Conservation (phyloP, 2,888 invertebrate species). For the Clunio marinus region DNA sequence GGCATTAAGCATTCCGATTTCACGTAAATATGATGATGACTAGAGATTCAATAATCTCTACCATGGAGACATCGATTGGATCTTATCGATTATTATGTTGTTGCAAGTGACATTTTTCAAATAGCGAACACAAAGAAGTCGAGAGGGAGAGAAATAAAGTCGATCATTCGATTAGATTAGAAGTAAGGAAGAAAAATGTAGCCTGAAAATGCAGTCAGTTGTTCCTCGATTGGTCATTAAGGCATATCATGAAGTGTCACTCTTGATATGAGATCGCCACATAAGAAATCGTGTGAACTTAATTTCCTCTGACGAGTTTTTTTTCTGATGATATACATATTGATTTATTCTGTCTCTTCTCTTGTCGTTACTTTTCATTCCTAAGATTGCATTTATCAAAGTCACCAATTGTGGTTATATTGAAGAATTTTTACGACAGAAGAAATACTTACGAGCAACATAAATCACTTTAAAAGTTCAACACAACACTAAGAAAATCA, state of each 20-base stretch:
- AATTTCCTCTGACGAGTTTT: slow-evolving; percentile 22
- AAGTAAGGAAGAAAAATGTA: too few relatives aligned
- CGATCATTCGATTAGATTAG: too few relatives aligned
- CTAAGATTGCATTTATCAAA: too few relatives aligned
- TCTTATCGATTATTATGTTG: slow-evolving; percentile 10
- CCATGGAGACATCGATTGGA: too few relatives aligned
- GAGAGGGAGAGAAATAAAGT: background rate
- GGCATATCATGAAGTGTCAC: background rate
- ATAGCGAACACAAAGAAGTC: background rate
- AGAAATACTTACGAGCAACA: slow-evolving; percentile 9
- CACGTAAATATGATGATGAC: background rate
- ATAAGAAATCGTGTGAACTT: slow-evolving; percentile 23
- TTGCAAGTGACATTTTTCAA: background rate
- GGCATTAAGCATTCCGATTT: slow-evolving; percentile 7
- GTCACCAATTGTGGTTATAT: too few relatives aligned
- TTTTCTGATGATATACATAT: background rate
- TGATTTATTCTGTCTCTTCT: too few relatives aligned
- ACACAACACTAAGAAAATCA: background rate
- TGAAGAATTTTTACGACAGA: too few relatives aligned
- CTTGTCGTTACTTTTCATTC: too few relatives aligned
- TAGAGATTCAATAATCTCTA: background rate
- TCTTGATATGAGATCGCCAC: background rate
- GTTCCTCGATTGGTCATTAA: background rate
- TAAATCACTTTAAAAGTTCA: slow-evolving; percentile 9
- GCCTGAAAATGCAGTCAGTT: background rate